phyloP scores from a whole-genome alignment of 1,140 invertebrate species.

The Polypedilum vanderplanki region DNA sequence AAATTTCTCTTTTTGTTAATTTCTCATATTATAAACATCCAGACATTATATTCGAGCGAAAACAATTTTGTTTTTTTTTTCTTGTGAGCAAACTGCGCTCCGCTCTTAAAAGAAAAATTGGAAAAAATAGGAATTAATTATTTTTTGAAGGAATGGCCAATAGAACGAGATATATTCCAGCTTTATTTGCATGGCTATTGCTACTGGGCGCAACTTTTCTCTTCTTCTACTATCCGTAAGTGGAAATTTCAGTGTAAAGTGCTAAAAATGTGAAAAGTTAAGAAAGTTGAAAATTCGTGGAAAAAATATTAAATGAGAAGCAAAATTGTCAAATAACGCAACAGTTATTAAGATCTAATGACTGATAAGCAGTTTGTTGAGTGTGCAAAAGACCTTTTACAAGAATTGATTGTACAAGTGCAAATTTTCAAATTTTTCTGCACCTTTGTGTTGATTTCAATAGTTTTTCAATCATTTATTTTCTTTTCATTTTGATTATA shows the following conservation, averaged over 20 bases:
- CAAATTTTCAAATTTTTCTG: conserved; percentile 41
- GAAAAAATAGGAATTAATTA: background rate
- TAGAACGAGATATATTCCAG: conserved; percentile 89
- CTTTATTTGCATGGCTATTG: conserved; percentile 91
- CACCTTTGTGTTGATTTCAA: background rate
- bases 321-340: conserved; percentile 35
- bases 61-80: no score
- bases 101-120: background rate
- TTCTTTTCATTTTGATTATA: background rate
- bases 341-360: background rate
- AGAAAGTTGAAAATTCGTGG: background rate
- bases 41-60: no score
- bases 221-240: conserved; percentile 97
- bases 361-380: background rate
- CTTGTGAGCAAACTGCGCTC: no score
- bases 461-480: background rate
- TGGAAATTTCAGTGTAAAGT: conserved; percentile 38
- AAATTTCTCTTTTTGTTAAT: no score
- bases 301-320: background rate
- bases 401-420: conserved; percentile 30
- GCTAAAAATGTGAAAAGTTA: background rate
- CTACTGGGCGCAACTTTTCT: conserved; percentile 81
- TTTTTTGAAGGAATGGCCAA: background rate
- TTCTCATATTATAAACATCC: no score
- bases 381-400: background rate